Base-by-base conservation (phyloP, 2,113 vertebrate species). In the Antechinus stuartii region DNA sequence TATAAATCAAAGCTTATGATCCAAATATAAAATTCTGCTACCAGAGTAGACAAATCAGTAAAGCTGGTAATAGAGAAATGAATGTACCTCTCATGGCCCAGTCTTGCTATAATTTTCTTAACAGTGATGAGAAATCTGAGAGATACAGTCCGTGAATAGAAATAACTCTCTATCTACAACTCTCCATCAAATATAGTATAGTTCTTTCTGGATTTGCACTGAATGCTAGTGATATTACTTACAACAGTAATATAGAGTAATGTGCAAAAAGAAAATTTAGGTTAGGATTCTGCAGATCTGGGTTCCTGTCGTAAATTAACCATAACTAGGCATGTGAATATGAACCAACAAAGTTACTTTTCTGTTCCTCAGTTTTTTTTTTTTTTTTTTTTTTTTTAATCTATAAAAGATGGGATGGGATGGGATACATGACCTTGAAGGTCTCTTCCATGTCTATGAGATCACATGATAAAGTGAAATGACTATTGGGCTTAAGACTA, bases 1-100 rank as follows among this genome's bases (percentile, higher is more conserved):
- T 94, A 89, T 96, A 96, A 98, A 97, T 97, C 92, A 97, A 94
- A 96, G 95, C 94, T 96, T 96, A 94, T 76, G 91, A 96, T 54
- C 91, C 91, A 96, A 89, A 93, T 47, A 95, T 90, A 46, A 90
- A 94, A 96, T 54, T 91, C 55, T 76, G 91, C 93, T 95, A 96
- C 92, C n/a, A 96, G 91, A 95, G 91, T 55, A 50, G 92, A 96
- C 93, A 50, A 68, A 42, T 68, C 84, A 61, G 76, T 96, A 57
- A 94, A 97, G 92, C 9, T 61, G 84, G 54, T 27, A 91, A 94
- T 97, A 92, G 35, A 97, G 61, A 95, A 96, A 95, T 76, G 95
- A 94, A 91, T 46, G 96, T 91, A 95, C 95, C 26, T 94, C 1
- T 76, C 49, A 90, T 61, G 68, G 61, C 93, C 91, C 61, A 16